Evolutionary conservation across 2,888 invertebrate species (phyloP).

Genomic region (Holacanthella duospinosa): DNA sequence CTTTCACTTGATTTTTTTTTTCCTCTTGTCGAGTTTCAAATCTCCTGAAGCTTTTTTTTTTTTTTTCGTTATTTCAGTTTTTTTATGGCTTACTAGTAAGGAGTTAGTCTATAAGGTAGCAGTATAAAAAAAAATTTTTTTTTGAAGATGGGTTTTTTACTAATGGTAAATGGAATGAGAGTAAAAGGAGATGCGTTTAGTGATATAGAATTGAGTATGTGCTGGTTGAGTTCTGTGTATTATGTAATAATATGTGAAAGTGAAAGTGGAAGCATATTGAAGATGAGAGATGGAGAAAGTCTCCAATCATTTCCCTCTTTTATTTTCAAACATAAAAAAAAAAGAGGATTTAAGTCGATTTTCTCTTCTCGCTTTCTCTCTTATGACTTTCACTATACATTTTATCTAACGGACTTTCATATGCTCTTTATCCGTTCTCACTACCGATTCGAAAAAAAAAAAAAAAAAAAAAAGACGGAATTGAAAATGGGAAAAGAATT

Average conservation of each 20-base stretch:
- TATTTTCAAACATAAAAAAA: constrained; percentile 6
- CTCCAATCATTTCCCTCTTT: constrained; percentile 1
- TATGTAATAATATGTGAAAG: constrained; percentile 2
- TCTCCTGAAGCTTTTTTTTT: neutral
- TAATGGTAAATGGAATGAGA: neutral
- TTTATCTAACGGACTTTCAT: neutral
- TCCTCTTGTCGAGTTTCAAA: neutral
- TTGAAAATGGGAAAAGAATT: neutral
- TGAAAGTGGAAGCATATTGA: neutral
- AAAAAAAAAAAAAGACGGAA: neutral
- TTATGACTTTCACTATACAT: neutral
- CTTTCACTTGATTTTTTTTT: neutral
- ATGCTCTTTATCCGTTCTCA: neutral
- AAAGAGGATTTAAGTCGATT: neutral
- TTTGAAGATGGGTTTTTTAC: constrained; percentile 4
- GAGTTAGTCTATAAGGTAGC: neutral
- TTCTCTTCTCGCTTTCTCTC: neutral
- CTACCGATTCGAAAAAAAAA: no score
- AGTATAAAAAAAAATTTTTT: neutral
- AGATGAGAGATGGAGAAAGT: constrained; percentile 5
- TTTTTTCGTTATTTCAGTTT: neutral
- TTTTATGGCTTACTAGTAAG: neutral
- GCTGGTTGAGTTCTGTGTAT: neutral
- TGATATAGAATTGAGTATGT: neutral
- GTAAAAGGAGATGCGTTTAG: constrained; percentile 2